Conservation (phyloP, 2,888 invertebrate genomes). For the Ectemnius continuus region DNA sequence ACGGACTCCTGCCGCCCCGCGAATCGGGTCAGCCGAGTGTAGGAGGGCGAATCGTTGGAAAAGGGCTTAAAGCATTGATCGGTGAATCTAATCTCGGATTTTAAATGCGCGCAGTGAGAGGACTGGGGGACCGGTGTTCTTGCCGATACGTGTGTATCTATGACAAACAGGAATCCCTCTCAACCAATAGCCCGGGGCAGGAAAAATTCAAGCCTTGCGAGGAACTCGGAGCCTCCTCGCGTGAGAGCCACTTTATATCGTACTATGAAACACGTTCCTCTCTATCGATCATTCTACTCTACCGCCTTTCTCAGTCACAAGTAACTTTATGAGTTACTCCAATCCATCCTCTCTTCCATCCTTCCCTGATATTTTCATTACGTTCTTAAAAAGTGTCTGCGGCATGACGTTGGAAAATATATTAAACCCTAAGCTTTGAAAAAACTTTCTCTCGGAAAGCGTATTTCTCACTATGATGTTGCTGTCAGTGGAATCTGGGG, state of each 20-base stretch:
- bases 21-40: slow-evolving; percentile 23
- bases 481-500: too few species aligned
- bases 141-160: slow-evolving; percentile 15
- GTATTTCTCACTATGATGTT: too few species aligned
- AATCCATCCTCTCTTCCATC: too few species aligned
- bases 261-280: neutral
- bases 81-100: slow-evolving; percentile 27
- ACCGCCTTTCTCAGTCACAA: neutral
- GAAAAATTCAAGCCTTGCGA: slow-evolving; percentile 20
- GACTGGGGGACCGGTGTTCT: slow-evolving; percentile 23
- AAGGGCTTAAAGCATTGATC: slow-evolving; percentile 34
- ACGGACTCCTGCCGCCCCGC: too few species aligned
- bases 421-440: too few species aligned
- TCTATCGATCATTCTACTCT: neutral
- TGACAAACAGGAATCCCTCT: slow-evolving; percentile 18
- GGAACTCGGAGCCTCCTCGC: slow-evolving; percentile 22
- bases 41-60: slow-evolving; percentile 19
- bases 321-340: too few species aligned
- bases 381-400: too few species aligned
- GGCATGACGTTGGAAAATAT: too few species aligned
- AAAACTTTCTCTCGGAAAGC: too few species aligned
- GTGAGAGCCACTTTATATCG: neutral
- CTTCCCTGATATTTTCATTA: too few species aligned
- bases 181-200: slow-evolving; percentile 27
- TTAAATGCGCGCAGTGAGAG: slow-evolving; percentile 28